These are phyloP conservation scores for Sciaenops ocellatus DNA, from an alignment of 2,797 vertebrate genomes.

Conservation along the genomic window DNA sequence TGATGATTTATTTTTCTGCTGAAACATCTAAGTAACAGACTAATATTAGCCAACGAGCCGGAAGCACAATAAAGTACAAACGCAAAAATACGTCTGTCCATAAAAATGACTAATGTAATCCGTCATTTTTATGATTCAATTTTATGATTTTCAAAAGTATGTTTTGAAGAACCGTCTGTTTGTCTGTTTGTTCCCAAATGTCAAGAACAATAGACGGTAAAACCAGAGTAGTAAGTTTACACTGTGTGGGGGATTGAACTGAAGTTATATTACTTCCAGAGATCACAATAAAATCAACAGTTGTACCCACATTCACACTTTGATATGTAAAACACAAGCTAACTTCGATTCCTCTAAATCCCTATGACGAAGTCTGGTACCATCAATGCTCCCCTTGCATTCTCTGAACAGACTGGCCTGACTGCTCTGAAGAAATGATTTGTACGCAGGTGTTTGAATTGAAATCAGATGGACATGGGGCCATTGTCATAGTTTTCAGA, in stretches of 20 bases:
- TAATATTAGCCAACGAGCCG: slow-evolving; percentile 39
- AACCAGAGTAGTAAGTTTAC: neutral
- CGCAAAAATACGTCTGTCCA: slow-evolving; percentile 19
- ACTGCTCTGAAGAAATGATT: slow-evolving; percentile 8
- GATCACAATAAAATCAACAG: slow-evolving; percentile 18
- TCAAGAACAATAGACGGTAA: slow-evolving; percentile 26
- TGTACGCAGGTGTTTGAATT: slow-evolving; percentile 39
- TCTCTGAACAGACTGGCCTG: neutral
- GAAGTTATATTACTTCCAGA: slow-evolving; percentile 12
- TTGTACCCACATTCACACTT: slow-evolving; percentile 8
- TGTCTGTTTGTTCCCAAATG: slow-evolving; percentile 22
- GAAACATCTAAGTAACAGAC: slow-evolving; percentile 36
- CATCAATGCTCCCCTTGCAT: slow-evolving; percentile 23
- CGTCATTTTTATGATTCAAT: slow-evolving; percentile 1
- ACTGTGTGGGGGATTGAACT: neutral
- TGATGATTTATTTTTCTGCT: slow-evolving; percentile 41
- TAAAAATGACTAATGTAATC: neutral
- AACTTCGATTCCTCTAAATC: slow-evolving; percentile 12
- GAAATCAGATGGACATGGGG: slow-evolving; percentile 48
- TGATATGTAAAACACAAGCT: slow-evolving; percentile 3
- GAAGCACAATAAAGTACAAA: slow-evolving; percentile 19
- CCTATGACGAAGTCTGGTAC: neutral
- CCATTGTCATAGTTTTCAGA: slow-evolving; percentile 20
- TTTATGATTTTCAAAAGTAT: slow-evolving; percentile 2
- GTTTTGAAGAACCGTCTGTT: neutral